Evolutionary conservation across 2,888 invertebrate species (phyloP).

Genomic region (Deladenus siricidicola): DNA sequence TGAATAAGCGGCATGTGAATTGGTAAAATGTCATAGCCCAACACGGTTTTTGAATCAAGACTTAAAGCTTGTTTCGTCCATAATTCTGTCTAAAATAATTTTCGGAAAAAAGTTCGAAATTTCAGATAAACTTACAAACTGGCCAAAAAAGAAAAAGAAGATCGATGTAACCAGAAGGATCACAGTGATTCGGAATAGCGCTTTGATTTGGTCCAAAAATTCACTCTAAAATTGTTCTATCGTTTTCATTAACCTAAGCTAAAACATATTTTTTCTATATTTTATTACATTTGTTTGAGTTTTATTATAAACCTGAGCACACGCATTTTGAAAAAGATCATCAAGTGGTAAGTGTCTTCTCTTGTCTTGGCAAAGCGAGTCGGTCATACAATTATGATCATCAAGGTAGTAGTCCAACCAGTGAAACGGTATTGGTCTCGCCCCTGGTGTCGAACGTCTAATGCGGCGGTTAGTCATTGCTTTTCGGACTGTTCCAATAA

Average conservation of each 20-base stretch:
- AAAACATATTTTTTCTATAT: neutral
- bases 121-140: neutral
- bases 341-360: neutral
- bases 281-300: neutral
- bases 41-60: neutral
- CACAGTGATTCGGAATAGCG: neutral
- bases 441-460: neutral
- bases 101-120: no score
- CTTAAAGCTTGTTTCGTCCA: neutral
- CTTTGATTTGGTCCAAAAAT: neutral
- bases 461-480: neutral
- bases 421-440: neutral
- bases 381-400: constrained; percentile 6
- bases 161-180: neutral
- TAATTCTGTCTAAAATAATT: neutral
- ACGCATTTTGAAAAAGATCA: neutral
- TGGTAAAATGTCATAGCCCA: neutral
- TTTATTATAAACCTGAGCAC: neutral
- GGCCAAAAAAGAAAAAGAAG: neutral
- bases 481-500: neutral
- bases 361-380: neutral
- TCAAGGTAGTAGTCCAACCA: constrained; percentile 2
- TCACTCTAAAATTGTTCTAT: neutral
- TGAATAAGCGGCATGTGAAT: neutral
- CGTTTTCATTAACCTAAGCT: no score